Evolutionary conservation across 53 echinoderm and acorn worm species (phyloP), one percentile per base, ranked within the genome.

Genomic region (Astropecten irregularis): DNA sequence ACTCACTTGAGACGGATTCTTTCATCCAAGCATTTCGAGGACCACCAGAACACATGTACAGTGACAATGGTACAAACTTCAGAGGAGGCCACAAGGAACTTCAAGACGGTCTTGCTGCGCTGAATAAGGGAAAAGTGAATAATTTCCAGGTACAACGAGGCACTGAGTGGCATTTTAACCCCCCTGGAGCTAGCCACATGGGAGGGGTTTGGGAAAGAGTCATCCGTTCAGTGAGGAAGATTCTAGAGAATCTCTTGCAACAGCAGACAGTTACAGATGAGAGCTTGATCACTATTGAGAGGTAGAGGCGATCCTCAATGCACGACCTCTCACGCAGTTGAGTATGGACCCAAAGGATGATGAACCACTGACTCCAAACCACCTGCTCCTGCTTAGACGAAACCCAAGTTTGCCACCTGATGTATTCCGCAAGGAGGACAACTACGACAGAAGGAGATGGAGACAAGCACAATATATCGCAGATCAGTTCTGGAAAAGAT

Each of bases 41-140:
- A 11, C 21, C 49, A 21, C 82, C 54, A 10, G 82, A 66, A 82
- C 63, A 51, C 23, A 66, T 82, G 1, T 82, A 46, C 65, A 82
- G 82, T 31, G 77, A 77, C 36, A 90, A 90, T 61, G 90, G 85
- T 30, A 85, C 90, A 18, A 90, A 90, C 33, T 90, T 90, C 67
- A 82, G 47, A 48, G 40, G 86, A 29, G 85, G 71, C 14, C 71
- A 90, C 20, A 81, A 46, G 54, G 86, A 90, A 30, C 73, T 90
- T 10, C 49, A 69, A 27, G 90, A 85, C 4, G 44, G 71, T 79
- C 53, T 85, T 4, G 47, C 69, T 20, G 63, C 47, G 3, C 40
- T 90, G 82, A 85, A 90, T 58, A 29, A n/a, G n/a, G n/a, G 27
- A 28, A 90, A 55, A 40, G 27, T 85, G n/a, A 68, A 47, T 25